Conservation (phyloP, 2,888 invertebrate genomes). For the Bembecia ichneumoniformis region DNA sequence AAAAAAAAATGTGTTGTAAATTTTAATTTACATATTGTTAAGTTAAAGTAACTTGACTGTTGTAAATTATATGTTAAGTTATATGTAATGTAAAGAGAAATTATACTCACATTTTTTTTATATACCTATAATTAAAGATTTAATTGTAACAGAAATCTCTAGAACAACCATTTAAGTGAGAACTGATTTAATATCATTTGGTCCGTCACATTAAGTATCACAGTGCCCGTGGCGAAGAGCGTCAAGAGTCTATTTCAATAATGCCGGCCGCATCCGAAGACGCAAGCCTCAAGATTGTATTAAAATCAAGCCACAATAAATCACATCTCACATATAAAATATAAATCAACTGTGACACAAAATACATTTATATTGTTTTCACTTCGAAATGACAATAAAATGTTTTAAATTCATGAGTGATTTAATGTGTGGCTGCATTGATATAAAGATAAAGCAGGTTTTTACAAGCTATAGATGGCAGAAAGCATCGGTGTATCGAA, state of each 20-base stretch:
- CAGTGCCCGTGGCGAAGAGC: slow-evolving; percentile 21
- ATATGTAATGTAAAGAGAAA: too few relatives aligned
- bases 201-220: slow-evolving; percentile 25
- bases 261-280: slow-evolving; percentile 15
- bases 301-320: slow-evolving; percentile 54
- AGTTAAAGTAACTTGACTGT: too few relatives aligned
- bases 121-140: too few relatives aligned
- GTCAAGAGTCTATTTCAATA: slow-evolving; percentile 9
- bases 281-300: slow-evolving; percentile 45
- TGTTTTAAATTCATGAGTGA: slow-evolving; percentile 64
- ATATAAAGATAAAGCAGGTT: not conserved
- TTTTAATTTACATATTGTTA: too few relatives aligned
- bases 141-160: too few relatives aligned
- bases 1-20: too few relatives aligned
- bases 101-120: too few relatives aligned
- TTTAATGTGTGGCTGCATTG: slow-evolving; percentile 35
- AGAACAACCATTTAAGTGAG: too few relatives aligned
- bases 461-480: slow-evolving; percentile 21
- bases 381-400: slow-evolving; percentile 65
- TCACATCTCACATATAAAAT: slow-evolving; percentile 66
- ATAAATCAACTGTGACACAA: slow-evolving; percentile 66
- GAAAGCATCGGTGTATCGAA: slow-evolving; percentile 10
- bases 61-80: too few relatives aligned
- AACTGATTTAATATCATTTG: slow-evolving; percentile 10
- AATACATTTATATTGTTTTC: slow-evolving; percentile 71